Base-by-base conservation (phyloP, 2,888 invertebrate species). In the Himalopsyche tibetana region DNA sequence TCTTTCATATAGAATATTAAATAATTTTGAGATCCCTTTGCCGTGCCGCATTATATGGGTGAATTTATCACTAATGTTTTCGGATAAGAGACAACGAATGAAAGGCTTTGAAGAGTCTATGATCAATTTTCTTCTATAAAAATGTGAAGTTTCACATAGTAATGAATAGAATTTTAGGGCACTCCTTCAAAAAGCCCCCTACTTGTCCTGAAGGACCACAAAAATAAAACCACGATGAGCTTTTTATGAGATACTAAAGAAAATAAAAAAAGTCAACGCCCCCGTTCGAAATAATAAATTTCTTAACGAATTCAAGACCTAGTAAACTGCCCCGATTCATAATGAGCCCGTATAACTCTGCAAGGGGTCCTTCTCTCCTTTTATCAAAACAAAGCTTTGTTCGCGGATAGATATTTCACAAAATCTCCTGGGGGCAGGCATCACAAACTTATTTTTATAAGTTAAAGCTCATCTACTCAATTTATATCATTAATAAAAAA, bases 261-360 rank as follows among this genome's bases (percentile, higher is more conserved):
- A 28, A 81, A 51, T 28, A 51, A 81, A 81, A 81, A 45, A 81
- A 81, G 81, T 81, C 42, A 19, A 81, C 81, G 81, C 81, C 81
- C 81, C 42, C 81, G 81, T 81, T 28, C 28, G 40, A 74, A 86
- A 45, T 42, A 83, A 83, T 80, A 82, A 74, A 83, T 83, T 83
- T 81, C 80, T 81, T 63, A 82, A 56, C 79, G 80, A 83, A 83
- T 86, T 85, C 56, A 82, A 82, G 82, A 82, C 82, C 28, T 55
- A 42, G 55, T n/a, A 79, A 82, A 85, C 82, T 45, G 40, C 80
- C 55, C 55, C 36, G 28, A n/a, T 36, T 45, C 69, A 93, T 93
- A 93, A 93, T 93, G 92, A 92, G 92, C 93, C 93, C 93, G 91
- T 92, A 93, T 93, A 90, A 90, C 92, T 56, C 93, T 92, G 93